Percentiles rank a stretch among this genome's conserved stretches.
phyloP scores from a whole-genome alignment of 2,113 vertebrate genomes.

The Penelope pileata region DNA sequence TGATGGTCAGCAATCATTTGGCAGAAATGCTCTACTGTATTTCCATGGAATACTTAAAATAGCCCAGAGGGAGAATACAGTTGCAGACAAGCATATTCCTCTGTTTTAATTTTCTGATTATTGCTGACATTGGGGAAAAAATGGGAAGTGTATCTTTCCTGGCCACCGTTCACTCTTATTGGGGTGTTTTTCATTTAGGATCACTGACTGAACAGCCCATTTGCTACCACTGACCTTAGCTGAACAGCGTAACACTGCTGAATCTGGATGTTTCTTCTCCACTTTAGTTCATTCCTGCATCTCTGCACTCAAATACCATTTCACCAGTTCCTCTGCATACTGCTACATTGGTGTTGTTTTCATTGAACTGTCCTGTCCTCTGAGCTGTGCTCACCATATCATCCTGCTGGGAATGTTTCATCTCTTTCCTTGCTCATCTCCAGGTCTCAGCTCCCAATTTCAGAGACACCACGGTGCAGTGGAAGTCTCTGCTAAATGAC shows the following conservation, averaged over 20 bases:
- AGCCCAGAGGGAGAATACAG: background rate
- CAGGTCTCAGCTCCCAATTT: background rate
- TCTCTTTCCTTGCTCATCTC: background rate
- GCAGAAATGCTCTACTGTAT: background rate
- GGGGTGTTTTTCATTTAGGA: background rate
- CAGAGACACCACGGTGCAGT: fast-evolving
- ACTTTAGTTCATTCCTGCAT: background rate
- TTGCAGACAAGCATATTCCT: background rate
- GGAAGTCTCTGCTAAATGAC: background rate
- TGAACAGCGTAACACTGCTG: background rate
- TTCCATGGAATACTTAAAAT: background rate
- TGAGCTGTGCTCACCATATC: background rate
- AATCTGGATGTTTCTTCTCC: background rate
- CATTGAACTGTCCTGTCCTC: background rate
- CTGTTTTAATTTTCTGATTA: background rate
- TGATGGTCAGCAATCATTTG: background rate
- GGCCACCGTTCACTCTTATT: fast-evolving
- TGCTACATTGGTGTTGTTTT: background rate
- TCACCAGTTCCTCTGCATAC: background rate
- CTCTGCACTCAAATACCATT: background rate
- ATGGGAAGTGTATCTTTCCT: background rate
- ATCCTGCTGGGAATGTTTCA: background rate
- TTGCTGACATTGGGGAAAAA: conserved; percentile 9
- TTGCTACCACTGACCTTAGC: background rate
- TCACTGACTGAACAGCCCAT: background rate